phyloP scores from a whole-genome alignment of 2,888 invertebrate genomes.

The Cheilosia soror region DNA sequence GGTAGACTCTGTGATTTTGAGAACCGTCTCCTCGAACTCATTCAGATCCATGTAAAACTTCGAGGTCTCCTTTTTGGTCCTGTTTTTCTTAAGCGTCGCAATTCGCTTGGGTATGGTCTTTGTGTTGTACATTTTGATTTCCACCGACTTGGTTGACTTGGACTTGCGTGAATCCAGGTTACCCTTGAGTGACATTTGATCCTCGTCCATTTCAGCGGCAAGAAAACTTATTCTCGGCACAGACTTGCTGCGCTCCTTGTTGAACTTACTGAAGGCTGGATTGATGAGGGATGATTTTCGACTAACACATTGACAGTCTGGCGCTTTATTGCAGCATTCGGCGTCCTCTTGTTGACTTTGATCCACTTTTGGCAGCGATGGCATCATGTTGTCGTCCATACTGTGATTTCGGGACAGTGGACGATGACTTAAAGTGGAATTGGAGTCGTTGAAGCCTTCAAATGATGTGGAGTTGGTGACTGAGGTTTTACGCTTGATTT shows the following conservation, averaged over 20 bases:
- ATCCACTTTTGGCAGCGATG: conserved; percentile 79
- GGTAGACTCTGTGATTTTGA: conserved; percentile 87
- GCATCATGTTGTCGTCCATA: conserved; percentile 80
- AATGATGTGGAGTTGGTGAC: conserved; percentile 81
- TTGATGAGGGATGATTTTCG: conserved; percentile 54
- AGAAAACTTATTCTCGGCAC: conserved; percentile 81
- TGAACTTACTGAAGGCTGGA: conserved; percentile 56
- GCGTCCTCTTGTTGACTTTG: conserved; percentile 58
- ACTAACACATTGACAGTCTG: conserved; percentile 77
- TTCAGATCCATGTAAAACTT: conserved; percentile 89
- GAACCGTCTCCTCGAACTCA: conserved; percentile 84
- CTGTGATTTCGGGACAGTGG: conserved; percentile 78
- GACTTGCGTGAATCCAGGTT: conserved; percentile 79
- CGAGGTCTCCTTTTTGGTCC: conserved; percentile 86
- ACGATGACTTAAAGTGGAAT: conserved; percentile 34
- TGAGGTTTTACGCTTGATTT: conserved; percentile 82
- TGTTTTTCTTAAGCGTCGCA: conserved; percentile 88
- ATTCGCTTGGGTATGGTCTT: conserved; percentile 90
- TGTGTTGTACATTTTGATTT: conserved; percentile 87
- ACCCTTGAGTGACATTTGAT: conserved; percentile 77
- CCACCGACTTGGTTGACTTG: conserved; percentile 83
- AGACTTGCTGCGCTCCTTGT: conserved; percentile 83
- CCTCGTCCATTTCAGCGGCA: conserved; percentile 78
- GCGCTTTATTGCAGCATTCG: conserved; percentile 42
- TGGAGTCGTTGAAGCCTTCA: conserved; percentile 81